These are phyloP conservation scores for Pholis gunnellus DNA, from an alignment of 2,113 vertebrate genomes.

Conservation along the genomic window DNA sequence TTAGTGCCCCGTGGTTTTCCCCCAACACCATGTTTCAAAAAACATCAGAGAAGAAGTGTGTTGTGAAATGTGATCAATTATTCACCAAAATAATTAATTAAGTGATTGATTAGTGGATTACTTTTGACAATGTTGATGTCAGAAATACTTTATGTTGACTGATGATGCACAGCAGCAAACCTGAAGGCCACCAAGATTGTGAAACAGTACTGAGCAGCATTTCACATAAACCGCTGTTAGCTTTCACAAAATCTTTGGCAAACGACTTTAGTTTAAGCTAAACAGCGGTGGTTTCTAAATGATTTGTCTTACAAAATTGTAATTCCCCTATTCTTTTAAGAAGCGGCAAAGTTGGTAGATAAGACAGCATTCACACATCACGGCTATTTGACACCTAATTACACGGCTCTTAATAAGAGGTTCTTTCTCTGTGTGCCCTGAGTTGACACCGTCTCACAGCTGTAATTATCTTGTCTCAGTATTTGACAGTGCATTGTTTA, in stretches of 20 bases:
- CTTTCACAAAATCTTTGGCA: background rate
- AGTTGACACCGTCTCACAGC: slow-evolving; percentile 77
- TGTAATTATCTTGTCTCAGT: slow-evolving; percentile 85
- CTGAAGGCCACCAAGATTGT: background rate
- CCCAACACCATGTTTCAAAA: slow-evolving; percentile 75
- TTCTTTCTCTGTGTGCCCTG: slow-evolving; percentile 78
- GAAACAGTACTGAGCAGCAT: background rate
- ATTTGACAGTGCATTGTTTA: slow-evolving; percentile 82
- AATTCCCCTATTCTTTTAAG: slow-evolving; percentile 40
- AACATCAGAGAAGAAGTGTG: slow-evolving; percentile 79
- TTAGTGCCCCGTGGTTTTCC: slow-evolving; percentile 73
- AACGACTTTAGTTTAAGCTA: background rate
- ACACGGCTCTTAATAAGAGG: slow-evolving; percentile 82
- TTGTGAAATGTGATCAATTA: slow-evolving; percentile 80
- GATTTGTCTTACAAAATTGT: slow-evolving; percentile 49
- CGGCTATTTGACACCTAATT: slow-evolving; percentile 80
- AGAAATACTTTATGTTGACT: slow-evolving; percentile 61
- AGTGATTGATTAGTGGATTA: slow-evolving; percentile 82
- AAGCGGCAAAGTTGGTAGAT: slow-evolving; percentile 68
- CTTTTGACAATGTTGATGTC: slow-evolving; percentile 78
- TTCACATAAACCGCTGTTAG: background rate
- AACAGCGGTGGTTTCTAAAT: slow-evolving; percentile 11
- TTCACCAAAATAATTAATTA: slow-evolving; percentile 79
- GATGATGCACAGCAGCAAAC: slow-evolving; percentile 19
- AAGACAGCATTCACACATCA: slow-evolving; percentile 79